Evolutionary conservation across 2,797 vertebrate genomes (phyloP).

Genomic region (Iguana delicatissima): DNA sequence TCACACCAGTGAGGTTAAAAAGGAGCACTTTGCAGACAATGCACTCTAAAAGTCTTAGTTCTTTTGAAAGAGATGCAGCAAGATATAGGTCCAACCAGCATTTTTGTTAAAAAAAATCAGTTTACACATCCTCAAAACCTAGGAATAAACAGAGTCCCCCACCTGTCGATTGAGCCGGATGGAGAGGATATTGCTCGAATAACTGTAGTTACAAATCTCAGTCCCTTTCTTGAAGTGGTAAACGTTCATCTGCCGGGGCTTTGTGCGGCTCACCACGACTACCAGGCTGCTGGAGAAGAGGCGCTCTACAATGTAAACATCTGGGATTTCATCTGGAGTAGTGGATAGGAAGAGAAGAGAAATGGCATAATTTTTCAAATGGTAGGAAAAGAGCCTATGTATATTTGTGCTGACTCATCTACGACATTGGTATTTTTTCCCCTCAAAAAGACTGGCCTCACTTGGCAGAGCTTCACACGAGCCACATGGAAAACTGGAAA

Average conservation of each 20-base stretch:
- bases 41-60: background rate
- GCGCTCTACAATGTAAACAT: slow-evolving; percentile 94
- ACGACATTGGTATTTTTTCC: background rate
- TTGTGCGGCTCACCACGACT: slow-evolving; percentile 91
- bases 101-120: background rate
- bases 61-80: background rate
- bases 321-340: slow-evolving; percentile 88
- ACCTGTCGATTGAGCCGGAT: slow-evolving; percentile 95
- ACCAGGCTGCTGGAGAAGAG: slow-evolving; percentile 97
- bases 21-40: background rate
- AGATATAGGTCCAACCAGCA: background rate
- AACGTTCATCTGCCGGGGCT: slow-evolving; percentile 93
- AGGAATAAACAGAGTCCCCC: slow-evolving; percentile 14
- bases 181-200: slow-evolving; percentile 92
- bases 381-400: background rate
- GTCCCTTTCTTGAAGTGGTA: slow-evolving; percentile 98
- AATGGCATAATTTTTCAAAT: background rate
- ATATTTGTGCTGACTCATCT: rapidly evolving
- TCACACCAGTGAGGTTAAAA: background rate
- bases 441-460: background rate
- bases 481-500: background rate
- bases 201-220: slow-evolving; percentile 97
- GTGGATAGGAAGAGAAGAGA: background rate
- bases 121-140: background rate
- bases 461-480: background rate